These are phyloP conservation scores for Drosophila hamatofila DNA, from an alignment of 2,888 invertebrate genomes.

Conservation along the genomic window DNA sequence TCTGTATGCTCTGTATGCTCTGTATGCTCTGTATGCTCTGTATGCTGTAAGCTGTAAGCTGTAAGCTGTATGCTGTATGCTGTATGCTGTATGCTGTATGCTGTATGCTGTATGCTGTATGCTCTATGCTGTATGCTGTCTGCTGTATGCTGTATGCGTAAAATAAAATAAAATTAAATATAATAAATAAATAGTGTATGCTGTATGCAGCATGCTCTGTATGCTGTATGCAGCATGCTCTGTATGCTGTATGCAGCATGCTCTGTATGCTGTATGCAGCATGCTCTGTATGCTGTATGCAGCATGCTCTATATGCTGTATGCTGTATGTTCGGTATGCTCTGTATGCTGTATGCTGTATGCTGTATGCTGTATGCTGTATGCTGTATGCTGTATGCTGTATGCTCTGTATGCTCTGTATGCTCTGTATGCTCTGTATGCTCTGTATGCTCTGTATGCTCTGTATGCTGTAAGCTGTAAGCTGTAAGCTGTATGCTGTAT, in stretches of 20 bases:
- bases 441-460: neutral
- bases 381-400: conserved; percentile 1
- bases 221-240: too few species aligned
- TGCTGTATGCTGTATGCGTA: conserved; percentile 1
- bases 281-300: too few species aligned
- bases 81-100: conserved; percentile 3
- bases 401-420: too few species aligned
- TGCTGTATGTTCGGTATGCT: neutral
- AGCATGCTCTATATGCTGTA: neutral
- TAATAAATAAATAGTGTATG: too few species aligned
- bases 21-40: neutral
- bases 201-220: too few species aligned
- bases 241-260: neutral
- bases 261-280: too few species aligned
- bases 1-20: conserved; percentile 2
- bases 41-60: neutral
- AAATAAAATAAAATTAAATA: too few species aligned
- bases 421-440: conserved; percentile 1
- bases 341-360: neutral
- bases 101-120: conserved; percentile 1
- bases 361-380: neutral
- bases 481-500: neutral
- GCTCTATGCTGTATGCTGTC: neutral
- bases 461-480: conserved; percentile 1
- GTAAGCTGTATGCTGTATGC: conserved; percentile 1